Evolutionary conservation across 35 echinoderm and acorn worm species (phyloP).

Genomic region (Lytechinus pictus): DNA sequence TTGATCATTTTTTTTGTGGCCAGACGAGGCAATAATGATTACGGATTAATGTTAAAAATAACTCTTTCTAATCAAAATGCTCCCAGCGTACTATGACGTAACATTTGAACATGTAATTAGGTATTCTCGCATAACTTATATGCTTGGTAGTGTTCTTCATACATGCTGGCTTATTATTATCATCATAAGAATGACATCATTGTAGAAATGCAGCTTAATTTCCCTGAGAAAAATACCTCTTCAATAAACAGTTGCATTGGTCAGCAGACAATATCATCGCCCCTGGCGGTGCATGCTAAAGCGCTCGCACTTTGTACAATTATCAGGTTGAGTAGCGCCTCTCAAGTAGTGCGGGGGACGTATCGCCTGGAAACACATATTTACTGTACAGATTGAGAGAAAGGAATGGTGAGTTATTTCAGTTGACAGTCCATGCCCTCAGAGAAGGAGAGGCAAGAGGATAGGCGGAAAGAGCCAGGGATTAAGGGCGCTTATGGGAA

Average conservation of each 20-base stretch:
- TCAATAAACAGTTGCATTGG: background rate
- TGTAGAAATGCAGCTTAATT: background rate
- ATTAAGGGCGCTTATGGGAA: background rate
- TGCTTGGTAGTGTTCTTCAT: too few species aligned
- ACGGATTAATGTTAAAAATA: too few species aligned
- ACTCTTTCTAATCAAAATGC: too few species aligned
- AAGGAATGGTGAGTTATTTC: conserved; percentile 18
- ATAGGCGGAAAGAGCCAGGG: background rate
- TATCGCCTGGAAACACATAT: conserved; percentile 22
- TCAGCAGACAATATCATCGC: background rate
- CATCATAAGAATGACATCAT: too few species aligned
- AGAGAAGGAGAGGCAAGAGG: background rate
- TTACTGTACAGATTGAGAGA: background rate
- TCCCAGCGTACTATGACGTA: too few species aligned
- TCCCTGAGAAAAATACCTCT: background rate
- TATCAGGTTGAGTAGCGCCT: conserved; percentile 40
- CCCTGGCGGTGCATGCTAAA: background rate
- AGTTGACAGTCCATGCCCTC: background rate
- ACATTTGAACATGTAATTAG: too few species aligned
- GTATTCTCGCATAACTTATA: too few species aligned
- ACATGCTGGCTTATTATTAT: too few species aligned
- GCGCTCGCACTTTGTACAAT: conserved; percentile 23
- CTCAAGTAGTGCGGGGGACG: conserved; percentile 7
- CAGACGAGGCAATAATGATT: too few species aligned
- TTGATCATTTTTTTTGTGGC: too few species aligned